These are phyloP conservation scores for Pardosa pseudoannulata DNA, from an alignment of 2,888 invertebrate species.

Conservation along the genomic window DNA sequence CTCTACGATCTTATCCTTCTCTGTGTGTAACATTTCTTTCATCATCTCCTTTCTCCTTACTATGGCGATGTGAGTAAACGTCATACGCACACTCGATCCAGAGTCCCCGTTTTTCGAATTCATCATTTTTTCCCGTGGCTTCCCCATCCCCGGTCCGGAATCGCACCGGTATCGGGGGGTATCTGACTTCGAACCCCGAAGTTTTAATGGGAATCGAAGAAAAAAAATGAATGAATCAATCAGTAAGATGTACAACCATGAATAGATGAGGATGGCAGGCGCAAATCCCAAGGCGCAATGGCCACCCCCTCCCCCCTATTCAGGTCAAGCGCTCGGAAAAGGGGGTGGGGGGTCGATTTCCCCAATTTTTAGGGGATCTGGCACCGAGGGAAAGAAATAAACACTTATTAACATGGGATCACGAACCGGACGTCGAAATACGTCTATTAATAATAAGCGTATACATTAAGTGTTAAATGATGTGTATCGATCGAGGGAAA, in stretches of 20 bases:
- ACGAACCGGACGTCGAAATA: not conserved
- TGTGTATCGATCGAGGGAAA: not conserved
- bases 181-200: not conserved
- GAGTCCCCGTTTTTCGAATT: not conserved
- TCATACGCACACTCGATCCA: slow-evolving; percentile 4
- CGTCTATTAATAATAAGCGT: not conserved
- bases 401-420: not conserved
- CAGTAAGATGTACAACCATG: not conserved
- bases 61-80: slow-evolving; percentile 15
- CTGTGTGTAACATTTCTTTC: not conserved
- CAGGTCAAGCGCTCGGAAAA: slow-evolving; percentile 58
- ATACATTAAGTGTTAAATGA: not conserved
- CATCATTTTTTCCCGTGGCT: not conserved
- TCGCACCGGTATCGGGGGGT: no score
- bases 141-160: no score
- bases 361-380: not conserved
- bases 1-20: no score
- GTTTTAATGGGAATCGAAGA: not conserved
- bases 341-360: not conserved
- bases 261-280: slow-evolving; percentile 14
- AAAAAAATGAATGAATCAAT: slow-evolving; percentile 11
- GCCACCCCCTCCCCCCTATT: slow-evolving; percentile 56
- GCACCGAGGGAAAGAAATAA: not conserved
- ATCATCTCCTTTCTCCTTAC: not conserved
- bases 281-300: slow-evolving; percentile 44